Percentiles rank a stretch among this genome's conserved stretches.
phyloP scores from a whole-genome alignment of 2,113 vertebrate species.

The Hemibagrus wyckioides region DNA sequence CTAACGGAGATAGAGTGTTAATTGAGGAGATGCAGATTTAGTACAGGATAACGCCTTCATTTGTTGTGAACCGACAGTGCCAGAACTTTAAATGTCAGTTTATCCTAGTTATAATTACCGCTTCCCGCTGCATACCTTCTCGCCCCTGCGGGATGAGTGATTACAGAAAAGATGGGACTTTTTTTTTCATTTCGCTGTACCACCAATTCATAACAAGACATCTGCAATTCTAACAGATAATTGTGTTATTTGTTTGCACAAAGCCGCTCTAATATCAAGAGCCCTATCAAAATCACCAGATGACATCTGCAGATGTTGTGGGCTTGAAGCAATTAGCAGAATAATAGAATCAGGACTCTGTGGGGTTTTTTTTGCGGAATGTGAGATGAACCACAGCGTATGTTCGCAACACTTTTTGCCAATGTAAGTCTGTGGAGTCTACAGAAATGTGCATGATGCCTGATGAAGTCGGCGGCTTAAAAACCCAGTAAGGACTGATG shows the following conservation, averaged over 20 bases:
- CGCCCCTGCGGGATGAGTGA: neutral
- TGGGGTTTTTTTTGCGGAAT: neutral
- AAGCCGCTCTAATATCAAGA: neutral
- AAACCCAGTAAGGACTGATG: neutral
- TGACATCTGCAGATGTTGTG: constrained; percentile 17
- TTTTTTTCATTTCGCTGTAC: neutral
- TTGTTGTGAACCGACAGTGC: neutral
- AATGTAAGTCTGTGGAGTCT: neutral
- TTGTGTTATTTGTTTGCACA: constrained; percentile 8
- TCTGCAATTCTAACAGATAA: constrained; percentile 21
- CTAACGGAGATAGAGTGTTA: neutral
- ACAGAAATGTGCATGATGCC: too few species aligned
- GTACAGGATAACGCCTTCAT: neutral
- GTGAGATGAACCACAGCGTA: neutral
- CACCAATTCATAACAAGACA: constrained; percentile 4
- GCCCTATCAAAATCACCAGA: neutral
- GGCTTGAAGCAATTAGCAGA: constrained; percentile 25
- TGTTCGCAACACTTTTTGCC: neutral
- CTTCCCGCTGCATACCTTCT: neutral
- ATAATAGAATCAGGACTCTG: constrained; percentile 24
- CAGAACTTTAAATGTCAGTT: neutral
- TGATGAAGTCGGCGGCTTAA: neutral
- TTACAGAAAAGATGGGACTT: neutral
- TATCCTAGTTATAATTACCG: neutral
- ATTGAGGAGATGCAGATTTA: neutral